phyloP scores from a whole-genome alignment of 1,140 invertebrate genomes.

The Samia ricini region DNA sequence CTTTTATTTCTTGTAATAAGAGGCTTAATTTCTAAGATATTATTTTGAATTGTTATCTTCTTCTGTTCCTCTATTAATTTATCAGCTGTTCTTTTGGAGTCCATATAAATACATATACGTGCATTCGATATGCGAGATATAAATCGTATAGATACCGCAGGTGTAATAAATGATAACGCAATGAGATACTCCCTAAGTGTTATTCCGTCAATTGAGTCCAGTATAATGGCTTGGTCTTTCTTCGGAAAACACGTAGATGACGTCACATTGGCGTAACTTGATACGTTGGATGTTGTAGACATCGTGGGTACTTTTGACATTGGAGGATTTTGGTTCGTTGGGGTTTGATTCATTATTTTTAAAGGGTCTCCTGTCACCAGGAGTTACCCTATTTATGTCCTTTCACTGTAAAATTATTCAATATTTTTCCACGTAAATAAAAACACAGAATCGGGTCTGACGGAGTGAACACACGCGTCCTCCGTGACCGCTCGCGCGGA shows the following conservation, averaged over 20 bases:
- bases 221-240: conserved; percentile 21
- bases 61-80: conserved; percentile 17
- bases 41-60: conserved; percentile 8
- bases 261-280: conserved; percentile 25
- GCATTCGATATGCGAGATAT: conserved; percentile 27
- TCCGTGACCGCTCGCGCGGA: too few species aligned
- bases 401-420: too few species aligned
- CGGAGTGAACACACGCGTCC: too few species aligned
- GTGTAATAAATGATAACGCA: conserved; percentile 15
- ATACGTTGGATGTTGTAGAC: neutral
- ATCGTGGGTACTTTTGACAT: neutral
- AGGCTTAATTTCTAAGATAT: conserved; percentile 17
- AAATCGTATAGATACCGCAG: conserved; percentile 19
- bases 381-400: too few species aligned
- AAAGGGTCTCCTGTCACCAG: too few species aligned
- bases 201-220: conserved; percentile 23
- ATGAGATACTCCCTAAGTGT: conserved; percentile 18
- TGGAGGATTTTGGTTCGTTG: too few species aligned
- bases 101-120: conserved; percentile 21
- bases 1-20: conserved; percentile 31
- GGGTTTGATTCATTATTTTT: too few species aligned
- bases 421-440: too few species aligned
- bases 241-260: conserved; percentile 19
- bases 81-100: conserved; percentile 26
- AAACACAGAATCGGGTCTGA: too few species aligned